Evolutionary conservation across 2,888 invertebrate genomes (phyloP).

Genomic region (Cosmorhoe ocellata): DNA sequence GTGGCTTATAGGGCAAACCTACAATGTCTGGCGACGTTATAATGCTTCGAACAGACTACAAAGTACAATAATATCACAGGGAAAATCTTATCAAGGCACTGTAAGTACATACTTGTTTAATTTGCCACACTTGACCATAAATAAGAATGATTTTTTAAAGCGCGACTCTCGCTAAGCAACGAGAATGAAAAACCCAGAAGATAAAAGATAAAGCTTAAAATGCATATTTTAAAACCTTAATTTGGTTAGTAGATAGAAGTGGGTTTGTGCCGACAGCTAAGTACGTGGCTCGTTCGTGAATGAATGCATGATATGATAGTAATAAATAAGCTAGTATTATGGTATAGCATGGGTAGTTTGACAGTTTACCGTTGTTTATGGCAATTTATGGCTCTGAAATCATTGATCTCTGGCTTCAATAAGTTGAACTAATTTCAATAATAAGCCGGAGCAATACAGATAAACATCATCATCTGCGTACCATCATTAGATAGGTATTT

Average conservation of each 20-base stretch:
- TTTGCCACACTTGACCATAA: slow-evolving; percentile 31
- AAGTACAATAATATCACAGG: slow-evolving; percentile 19
- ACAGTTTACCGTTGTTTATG: slow-evolving; percentile 34
- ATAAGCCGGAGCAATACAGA: not conserved
- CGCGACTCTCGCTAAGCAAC: slow-evolving; percentile 27
- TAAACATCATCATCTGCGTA: too few species aligned
- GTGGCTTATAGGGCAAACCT: slow-evolving; percentile 1
- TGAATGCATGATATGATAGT: slow-evolving; percentile 22
- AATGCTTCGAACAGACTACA: too few species aligned
- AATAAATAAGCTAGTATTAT: slow-evolving; percentile 33
- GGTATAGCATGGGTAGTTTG: slow-evolving; percentile 35
- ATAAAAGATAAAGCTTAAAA: slow-evolving; percentile 24
- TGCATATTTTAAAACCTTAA: slow-evolving; percentile 34
- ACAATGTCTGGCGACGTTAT: slow-evolving; percentile 23
- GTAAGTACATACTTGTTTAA: slow-evolving; percentile 18
- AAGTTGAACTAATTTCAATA: slow-evolving; percentile 7
- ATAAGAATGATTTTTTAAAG: slow-evolving; percentile 32
- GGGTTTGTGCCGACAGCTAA: slow-evolving; percentile 28
- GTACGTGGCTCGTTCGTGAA: slow-evolving; percentile 25
- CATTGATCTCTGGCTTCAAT: slow-evolving; percentile 20
- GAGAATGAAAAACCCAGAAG: slow-evolving; percentile 28
- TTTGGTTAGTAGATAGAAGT: slow-evolving; percentile 27
- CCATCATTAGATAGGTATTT: too few species aligned
- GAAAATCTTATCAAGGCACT: slow-evolving; percentile 29
- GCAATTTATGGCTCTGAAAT: slow-evolving; percentile 31